These are phyloP conservation scores for Phytoseiulus persimilis DNA, from an alignment of 2,888 invertebrate genomes.

Conservation along the genomic window DNA sequence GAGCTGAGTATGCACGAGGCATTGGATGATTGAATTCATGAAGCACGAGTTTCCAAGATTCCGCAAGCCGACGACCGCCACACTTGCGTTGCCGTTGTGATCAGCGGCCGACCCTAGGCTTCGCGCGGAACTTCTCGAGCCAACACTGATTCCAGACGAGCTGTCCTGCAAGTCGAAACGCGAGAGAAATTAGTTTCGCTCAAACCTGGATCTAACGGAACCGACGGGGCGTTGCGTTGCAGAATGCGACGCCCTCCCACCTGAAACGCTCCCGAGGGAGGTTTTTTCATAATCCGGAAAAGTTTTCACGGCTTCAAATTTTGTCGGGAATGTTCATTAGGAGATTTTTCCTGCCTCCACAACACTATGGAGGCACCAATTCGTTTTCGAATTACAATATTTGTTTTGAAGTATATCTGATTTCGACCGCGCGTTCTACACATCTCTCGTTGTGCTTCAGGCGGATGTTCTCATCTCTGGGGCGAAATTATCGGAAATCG, in stretches of 20 bases:
- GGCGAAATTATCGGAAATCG: too few relatives aligned
- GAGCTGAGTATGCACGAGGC: constrained; percentile 39
- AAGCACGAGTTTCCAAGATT: constrained; percentile 39
- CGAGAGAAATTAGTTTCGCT: background rate
- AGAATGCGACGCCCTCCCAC: too few relatives aligned
- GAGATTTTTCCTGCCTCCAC: background rate
- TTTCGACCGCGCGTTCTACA: background rate
- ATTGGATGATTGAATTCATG: constrained; percentile 40
- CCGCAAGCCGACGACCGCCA: constrained; percentile 30
- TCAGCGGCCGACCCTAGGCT: constrained; percentile 15
- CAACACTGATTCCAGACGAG: constrained; percentile 25
- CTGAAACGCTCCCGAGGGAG: background rate
- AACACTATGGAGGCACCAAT: background rate
- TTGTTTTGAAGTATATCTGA: background rate
- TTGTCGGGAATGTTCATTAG: background rate
- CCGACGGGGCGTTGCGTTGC: too few relatives aligned
- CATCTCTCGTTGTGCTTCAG: background rate
- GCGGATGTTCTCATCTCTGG: too few relatives aligned
- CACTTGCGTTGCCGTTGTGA: background rate
- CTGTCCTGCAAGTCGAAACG: background rate
- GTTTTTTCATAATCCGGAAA: background rate
- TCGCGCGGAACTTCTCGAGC: constrained; percentile 32
- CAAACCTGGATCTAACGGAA: background rate
- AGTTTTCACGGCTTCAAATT: background rate
- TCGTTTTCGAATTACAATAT: background rate